Base-by-base conservation (phyloP, 2,888 invertebrate species). In the Hartigia nigra region DNA sequence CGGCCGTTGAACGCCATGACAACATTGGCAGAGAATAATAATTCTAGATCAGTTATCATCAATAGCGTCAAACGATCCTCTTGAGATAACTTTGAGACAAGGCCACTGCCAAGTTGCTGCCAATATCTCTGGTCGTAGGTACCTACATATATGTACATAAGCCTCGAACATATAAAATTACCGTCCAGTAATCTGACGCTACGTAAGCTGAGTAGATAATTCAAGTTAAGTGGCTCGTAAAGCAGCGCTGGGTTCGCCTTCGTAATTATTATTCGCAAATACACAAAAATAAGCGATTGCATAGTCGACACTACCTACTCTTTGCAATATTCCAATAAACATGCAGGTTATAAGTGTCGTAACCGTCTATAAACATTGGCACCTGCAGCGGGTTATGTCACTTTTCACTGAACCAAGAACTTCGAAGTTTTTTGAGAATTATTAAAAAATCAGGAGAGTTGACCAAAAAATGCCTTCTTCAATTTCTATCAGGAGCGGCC, bases 181-280 rank as follows among this genome's bases (percentile, higher is more conserved):
- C 87, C 81, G 77, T 79, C 78, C 74, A 81, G 87, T 85, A 87
- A 87, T 85, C 84, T 82, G 85, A 87, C 78, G 81, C 84, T 77
- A 78, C 82, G 86, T 87, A 87, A 87, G 86, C 82, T 82, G 86
- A 84, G 86, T 84, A 82, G 84, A 87, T 85, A 87, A 87, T 87
- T 86, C 85, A 81, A 85, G 86, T 84, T 86, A 84, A 87, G 84
- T 83, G 84, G 82, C 80, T 72, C 72, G 31, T 72, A 34, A 72
- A 32, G 55, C 55, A 55, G 55, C 55, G 23, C 55, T 55, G 55
- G 55, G 55, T 55, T 55, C 9, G 72, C 31, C 32, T 14, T 72
- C 32, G 31, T 72, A 72, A 72, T 34, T 72, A 72, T 72, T 23
- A 34, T 72, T 72, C 2, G 72, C 72, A 12, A 72, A 72, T 72